Conservation (phyloP, 2,113 vertebrate genomes). For the Archilochus colubris region DNA sequence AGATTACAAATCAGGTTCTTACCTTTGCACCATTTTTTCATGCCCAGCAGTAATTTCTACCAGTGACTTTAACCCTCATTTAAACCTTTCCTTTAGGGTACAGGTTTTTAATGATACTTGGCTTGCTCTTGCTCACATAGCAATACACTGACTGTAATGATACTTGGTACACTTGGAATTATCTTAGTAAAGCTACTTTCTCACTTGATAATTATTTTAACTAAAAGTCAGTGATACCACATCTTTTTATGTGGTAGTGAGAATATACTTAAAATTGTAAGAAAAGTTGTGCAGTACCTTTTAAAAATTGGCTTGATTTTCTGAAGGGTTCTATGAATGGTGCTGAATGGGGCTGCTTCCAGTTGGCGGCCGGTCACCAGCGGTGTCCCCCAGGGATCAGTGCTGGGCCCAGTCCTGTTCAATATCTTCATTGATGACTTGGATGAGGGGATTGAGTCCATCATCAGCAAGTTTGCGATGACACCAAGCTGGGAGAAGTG, state of each 20-base stretch:
- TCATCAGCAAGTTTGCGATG: too few species aligned
- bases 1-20: not conserved
- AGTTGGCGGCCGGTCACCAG: too few species aligned
- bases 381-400: too few species aligned
- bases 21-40: not conserved
- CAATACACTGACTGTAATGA: accelerated
- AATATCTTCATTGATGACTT: too few species aligned
- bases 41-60: not conserved
- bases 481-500: too few species aligned
- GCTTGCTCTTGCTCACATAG: not conserved
- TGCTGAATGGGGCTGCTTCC: too few species aligned
- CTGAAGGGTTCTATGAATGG: not conserved
- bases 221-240: not conserved
- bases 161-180: not conserved
- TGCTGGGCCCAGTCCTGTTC: too few species aligned
- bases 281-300: not conserved
- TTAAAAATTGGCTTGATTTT: not conserved
- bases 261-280: not conserved
- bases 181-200: not conserved
- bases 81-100: not conserved
- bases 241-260: not conserved
- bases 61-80: not conserved
- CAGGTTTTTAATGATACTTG: not conserved
- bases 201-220: not conserved
- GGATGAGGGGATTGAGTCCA: too few species aligned